A percentile compares a stretch with the other conserved stretches of the same genome.
Evolutionary conservation across 1,140 invertebrate species (phyloP).

Genomic region (Cephus cinctus): DNA sequence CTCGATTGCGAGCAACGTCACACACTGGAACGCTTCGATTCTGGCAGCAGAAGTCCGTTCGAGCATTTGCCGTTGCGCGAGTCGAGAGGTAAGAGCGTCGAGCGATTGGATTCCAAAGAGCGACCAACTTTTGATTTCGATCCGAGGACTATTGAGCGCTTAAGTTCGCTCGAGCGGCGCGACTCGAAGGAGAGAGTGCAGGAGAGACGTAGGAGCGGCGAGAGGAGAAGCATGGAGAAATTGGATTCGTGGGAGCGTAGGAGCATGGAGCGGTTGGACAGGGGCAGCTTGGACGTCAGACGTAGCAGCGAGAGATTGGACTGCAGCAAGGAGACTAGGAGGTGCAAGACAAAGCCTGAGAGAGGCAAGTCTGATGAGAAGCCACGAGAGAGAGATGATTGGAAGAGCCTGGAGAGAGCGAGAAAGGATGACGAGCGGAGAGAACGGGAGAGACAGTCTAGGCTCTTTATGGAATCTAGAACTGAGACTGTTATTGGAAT

Average conservation of each 20-base stretch:
- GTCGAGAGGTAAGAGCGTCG: conserved; percentile 41
- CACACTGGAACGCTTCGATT: conserved; percentile 42
- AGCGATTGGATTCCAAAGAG: conserved; percentile 38
- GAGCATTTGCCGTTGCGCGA: conserved; percentile 30
- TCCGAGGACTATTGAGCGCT: conserved; percentile 37
- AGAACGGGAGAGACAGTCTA: conserved; percentile 40
- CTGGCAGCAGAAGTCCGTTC: conserved; percentile 33
- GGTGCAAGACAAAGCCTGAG: conserved; percentile 21
- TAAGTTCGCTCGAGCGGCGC: conserved; percentile 26
- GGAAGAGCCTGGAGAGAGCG: conserved; percentile 47
- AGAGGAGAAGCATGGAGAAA: conserved; percentile 9
- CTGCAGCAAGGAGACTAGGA: conserved; percentile 12
- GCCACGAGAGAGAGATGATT: conserved; percentile 47
- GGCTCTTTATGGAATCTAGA: conserved; percentile 39
- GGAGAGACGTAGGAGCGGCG: conserved; percentile 12
- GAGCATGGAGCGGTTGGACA: conserved; percentile 10
- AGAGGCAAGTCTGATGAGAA: conserved; percentile 35
- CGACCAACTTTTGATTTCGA: conserved; percentile 46
- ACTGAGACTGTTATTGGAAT: conserved; percentile 37
- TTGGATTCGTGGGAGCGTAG: no score
- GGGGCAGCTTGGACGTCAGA: no score
- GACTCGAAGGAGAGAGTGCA: conserved; percentile 14
- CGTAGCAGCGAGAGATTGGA: conserved; percentile 31
- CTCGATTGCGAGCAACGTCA: conserved; percentile 39
- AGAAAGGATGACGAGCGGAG: conserved; percentile 45